Conservation (phyloP, 1,140 invertebrate species). For the Euschistus heros region DNA sequence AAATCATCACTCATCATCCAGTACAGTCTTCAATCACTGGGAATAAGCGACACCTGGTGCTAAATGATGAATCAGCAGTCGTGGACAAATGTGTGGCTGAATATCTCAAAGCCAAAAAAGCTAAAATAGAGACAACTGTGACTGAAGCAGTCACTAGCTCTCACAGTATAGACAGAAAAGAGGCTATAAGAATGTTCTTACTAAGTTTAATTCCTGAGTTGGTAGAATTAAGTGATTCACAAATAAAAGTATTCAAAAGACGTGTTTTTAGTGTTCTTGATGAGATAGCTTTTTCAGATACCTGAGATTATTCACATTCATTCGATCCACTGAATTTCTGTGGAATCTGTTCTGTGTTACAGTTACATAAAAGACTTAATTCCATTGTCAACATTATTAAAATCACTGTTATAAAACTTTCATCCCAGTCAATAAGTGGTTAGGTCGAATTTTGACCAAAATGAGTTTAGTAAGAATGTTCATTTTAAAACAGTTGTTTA, state of each 20-base stretch:
- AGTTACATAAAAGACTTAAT: too few species aligned
- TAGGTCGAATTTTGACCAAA: too few species aligned
- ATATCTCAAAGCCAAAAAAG: not conserved
- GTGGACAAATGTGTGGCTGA: not conserved
- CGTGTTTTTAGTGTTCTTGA: not conserved
- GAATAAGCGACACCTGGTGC: not conserved
- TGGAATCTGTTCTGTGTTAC: too few species aligned
- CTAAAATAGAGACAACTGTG: not conserved
- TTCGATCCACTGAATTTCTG: too few species aligned
- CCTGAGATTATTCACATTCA: too few species aligned
- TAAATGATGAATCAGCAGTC: not conserved
- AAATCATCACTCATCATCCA: not conserved
- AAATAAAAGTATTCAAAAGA: not conserved
- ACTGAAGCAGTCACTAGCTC: not conserved
- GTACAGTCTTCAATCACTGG: too few species aligned
- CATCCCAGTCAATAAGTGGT: too few species aligned
- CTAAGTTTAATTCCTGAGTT: not conserved
- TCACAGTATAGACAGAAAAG: not conserved
- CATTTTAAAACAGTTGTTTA: too few species aligned
- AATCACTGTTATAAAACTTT: too few species aligned
- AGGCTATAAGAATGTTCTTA: not conserved
- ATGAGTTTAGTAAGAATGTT: too few species aligned
- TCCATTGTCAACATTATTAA: too few species aligned
- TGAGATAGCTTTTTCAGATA: not conserved
- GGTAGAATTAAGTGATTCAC: not conserved